These are phyloP conservation scores for Sebastes hubbsi DNA, from an alignment of 2,797 vertebrate species.

Conservation along the genomic window DNA sequence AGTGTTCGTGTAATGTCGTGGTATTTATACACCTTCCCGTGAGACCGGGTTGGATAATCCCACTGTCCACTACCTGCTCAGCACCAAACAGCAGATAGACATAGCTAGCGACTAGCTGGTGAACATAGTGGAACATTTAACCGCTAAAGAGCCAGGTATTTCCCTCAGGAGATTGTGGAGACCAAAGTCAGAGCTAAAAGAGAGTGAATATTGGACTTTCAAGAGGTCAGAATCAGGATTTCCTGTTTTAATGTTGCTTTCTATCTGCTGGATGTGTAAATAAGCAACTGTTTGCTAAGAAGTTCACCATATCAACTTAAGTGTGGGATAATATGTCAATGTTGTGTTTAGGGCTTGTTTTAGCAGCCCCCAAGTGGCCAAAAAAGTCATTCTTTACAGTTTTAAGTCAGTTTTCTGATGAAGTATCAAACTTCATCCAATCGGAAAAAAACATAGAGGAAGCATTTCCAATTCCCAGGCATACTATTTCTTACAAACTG, in stretches of 20 bases:
- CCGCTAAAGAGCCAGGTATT: rapidly evolving
- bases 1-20: no score
- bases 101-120: no score
- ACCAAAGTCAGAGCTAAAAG: neutral
- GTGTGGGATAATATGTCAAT: no score
- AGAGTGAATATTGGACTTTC: neutral
- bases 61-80: no score
- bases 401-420: neutral
- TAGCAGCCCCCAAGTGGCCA: neutral
- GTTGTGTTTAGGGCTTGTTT: no score
- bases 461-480: neutral
- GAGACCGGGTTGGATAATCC: no score
- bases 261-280: neutral
- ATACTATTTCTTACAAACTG: neutral
- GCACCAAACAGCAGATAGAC: neutral
- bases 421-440: neutral
- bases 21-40: no score
- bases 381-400: neutral
- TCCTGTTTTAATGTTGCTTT: neutral
- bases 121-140: neutral
- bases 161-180: neutral
- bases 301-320: no score
- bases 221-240: neutral
- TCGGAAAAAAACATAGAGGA: neutral
- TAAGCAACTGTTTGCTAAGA: neutral